These are phyloP conservation scores for Caligus rogercresseyi DNA, from an alignment of 1,140 invertebrate species.

Conservation along the genomic window DNA sequence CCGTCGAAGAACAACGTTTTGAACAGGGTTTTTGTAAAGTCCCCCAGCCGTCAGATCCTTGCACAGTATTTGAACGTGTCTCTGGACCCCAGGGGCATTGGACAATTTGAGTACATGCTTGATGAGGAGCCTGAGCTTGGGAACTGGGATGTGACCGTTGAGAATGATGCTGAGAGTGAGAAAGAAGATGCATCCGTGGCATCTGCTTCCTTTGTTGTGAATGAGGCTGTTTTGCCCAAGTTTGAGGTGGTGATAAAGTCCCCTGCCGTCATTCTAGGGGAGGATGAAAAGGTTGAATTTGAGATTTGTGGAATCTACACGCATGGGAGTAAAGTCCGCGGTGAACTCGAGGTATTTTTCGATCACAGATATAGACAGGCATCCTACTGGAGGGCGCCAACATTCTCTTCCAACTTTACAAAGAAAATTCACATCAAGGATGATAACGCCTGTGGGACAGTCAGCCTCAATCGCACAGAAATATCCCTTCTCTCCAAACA, in stretches of 20 bases:
- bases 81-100: conserved; percentile 34
- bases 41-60: conserved; percentile 38
- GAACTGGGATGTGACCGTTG: not conserved
- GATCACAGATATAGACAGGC: not conserved
- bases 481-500: not conserved
- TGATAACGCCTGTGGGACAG: not conserved
- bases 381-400: conserved; percentile 16
- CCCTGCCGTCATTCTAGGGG: conserved; percentile 28
- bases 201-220: conserved; percentile 35
- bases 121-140: conserved; percentile 33
- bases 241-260: conserved; percentile 43
- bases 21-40: conserved; percentile 38
- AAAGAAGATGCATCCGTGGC: not conserved
- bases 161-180: not conserved
- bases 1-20: conserved; percentile 29
- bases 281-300: not conserved
- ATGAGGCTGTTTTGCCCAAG: conserved; percentile 43
- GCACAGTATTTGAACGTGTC: conserved; percentile 39
- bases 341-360: not conserved
- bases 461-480: conserved; percentile 4
- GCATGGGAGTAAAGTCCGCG: conserved; percentile 1
- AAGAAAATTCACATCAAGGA: not conserved
- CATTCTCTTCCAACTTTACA: not conserved
- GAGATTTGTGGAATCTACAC: conserved; percentile 6
- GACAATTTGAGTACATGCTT: conserved; percentile 36